These are phyloP conservation scores for Adelognathus sp. DNA, from an alignment of 2,888 invertebrate genomes.

Conservation along the genomic window DNA sequence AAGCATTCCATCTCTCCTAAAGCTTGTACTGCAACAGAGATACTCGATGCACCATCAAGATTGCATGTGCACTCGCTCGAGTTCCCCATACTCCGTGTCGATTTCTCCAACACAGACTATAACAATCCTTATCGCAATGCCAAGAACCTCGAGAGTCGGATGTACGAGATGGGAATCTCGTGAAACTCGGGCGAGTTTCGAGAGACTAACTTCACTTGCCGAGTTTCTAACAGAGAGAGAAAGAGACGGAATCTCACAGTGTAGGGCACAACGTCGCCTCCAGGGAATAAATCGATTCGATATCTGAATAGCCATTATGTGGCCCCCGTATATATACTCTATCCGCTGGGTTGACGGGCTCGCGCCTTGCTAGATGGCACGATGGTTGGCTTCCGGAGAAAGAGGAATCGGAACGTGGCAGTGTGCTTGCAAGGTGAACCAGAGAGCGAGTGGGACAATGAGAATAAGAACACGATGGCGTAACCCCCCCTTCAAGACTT, in stretches of 20 bases:
- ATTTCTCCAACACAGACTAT: not conserved
- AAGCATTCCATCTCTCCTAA: too few relatives aligned
- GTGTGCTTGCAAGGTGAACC: conserved; percentile 31
- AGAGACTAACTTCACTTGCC: conserved; percentile 24
- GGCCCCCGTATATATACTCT: conserved; percentile 45
- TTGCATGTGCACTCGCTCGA: conserved; percentile 1
- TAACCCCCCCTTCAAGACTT: not conserved
- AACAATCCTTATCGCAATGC: conserved; percentile 43
- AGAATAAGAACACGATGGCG: not conserved
- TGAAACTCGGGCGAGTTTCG: conserved; percentile 21
- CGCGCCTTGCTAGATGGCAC: conserved; percentile 33
- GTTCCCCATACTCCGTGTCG: not conserved
- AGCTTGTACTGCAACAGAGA: too few relatives aligned
- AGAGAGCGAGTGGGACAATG: conserved; percentile 10
- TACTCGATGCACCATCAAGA: conserved; percentile 11
- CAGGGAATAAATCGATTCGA: conserved; percentile 75
- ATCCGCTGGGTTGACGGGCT: conserved; percentile 51
- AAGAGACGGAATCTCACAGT: conserved; percentile 13
- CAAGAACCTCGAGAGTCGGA: conserved; percentile 47
- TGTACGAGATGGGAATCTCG: not conserved
- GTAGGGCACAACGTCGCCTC: conserved; percentile 53
- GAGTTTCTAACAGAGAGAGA: conserved; percentile 7
- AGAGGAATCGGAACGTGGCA: conserved; percentile 1
- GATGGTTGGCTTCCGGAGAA: conserved; percentile 38
- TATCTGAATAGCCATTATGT: conserved; percentile 75